Evolutionary conservation across 2,888 invertebrate genomes (phyloP).

Genomic region (Arctia plantaginis): DNA sequence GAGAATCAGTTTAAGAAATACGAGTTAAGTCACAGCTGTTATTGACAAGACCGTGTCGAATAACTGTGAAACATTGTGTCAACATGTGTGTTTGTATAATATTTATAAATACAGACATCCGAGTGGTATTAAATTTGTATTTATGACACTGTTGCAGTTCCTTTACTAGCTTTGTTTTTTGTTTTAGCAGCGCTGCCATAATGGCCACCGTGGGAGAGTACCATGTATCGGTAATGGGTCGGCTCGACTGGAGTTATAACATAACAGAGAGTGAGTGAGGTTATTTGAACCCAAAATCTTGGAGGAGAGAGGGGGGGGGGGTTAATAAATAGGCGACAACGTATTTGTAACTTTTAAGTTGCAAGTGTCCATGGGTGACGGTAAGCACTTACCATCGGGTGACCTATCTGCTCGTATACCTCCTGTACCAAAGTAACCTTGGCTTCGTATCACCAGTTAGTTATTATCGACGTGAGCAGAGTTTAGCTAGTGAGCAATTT

Average conservation of each 20-base stretch:
- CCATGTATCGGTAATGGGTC: background rate
- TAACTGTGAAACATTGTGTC: conserved; percentile 3
- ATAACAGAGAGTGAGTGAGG: too few relatives aligned
- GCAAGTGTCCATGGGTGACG: too few relatives aligned
- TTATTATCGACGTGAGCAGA: too few relatives aligned
- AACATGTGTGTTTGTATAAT: background rate
- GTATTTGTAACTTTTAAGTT: too few relatives aligned
- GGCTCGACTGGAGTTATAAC: background rate
- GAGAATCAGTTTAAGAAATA: conserved; percentile 12
- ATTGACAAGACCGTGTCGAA: background rate
- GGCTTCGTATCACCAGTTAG: too few relatives aligned
- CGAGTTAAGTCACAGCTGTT: background rate
- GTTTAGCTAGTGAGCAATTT: too few relatives aligned
- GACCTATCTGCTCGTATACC: too few relatives aligned
- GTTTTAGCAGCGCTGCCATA: background rate
- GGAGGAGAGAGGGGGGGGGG: too few relatives aligned
- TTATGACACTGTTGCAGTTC: background rate
- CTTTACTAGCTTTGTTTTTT: background rate
- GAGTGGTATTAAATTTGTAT: background rate
- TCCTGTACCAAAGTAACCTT: too few relatives aligned
- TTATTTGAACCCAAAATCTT: too few relatives aligned
- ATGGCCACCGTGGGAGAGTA: background rate
- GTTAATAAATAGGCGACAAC: too few relatives aligned
- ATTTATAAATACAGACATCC: background rate
- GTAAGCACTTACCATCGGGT: too few relatives aligned